phyloP scores from a whole-genome alignment of 2,113 vertebrate species.

The Alces alces region DNA sequence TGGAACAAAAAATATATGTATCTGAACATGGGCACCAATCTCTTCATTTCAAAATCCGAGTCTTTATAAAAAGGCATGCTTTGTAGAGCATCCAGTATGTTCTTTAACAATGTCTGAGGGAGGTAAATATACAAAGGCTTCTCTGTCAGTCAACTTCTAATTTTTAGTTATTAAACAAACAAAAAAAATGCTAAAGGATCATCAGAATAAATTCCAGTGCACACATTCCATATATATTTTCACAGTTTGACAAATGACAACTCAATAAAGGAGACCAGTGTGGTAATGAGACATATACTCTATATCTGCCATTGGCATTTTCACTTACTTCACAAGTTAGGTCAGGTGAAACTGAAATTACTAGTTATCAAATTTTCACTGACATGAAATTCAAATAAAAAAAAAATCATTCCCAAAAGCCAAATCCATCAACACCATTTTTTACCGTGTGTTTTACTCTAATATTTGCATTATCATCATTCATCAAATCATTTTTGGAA shows the following conservation, averaged over 20 bases:
- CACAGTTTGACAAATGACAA: neutral
- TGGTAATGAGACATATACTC: neutral
- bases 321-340: neutral
- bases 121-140: neutral
- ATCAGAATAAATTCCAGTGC: neutral
- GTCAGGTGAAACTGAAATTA: neutral
- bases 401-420: neutral
- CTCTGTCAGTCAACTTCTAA: neutral
- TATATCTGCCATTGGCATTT: neutral
- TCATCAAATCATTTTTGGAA: slow-evolving; percentile 45
- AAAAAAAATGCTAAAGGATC: neutral
- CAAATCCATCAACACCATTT: neutral
- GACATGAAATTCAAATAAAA: neutral
- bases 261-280: neutral
- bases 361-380: neutral
- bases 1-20: neutral
- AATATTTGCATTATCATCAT: slow-evolving; percentile 33
- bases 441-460: neutral
- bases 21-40: neutral
- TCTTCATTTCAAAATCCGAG: neutral
- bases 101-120: neutral
- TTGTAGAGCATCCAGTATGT: neutral
- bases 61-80: neutral
- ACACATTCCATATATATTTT: neutral
- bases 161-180: slow-evolving; percentile 3